phyloP scores from a whole-genome alignment of 2,113 vertebrate genomes.

The Malurus elegans region DNA sequence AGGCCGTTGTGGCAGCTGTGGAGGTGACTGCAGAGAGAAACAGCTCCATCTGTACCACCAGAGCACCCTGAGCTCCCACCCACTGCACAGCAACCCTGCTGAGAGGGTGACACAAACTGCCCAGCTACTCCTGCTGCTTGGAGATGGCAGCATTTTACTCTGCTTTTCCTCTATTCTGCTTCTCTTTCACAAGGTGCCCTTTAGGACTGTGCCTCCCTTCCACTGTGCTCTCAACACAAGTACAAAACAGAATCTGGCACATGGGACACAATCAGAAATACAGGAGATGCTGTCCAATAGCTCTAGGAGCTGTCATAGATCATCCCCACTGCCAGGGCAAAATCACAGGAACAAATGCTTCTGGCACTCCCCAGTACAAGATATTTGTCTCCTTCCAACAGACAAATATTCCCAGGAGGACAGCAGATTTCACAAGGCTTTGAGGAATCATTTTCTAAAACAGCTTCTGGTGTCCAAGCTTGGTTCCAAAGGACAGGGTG shows the following conservation, averaged over 20 bases:
- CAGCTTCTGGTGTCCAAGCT: slow-evolving; percentile 69
- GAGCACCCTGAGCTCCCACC: background rate
- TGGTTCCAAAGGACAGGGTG: slow-evolving; percentile 77
- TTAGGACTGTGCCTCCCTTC: background rate
- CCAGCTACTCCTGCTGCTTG: fast-evolving
- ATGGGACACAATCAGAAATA: background rate
- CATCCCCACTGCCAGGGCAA: background rate
- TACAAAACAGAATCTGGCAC: background rate
- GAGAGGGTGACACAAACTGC: background rate
- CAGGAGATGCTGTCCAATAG: background rate
- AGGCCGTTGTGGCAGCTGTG: slow-evolving; percentile 55
- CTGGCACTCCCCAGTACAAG: background rate
- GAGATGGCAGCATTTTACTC: background rate
- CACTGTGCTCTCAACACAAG: background rate
- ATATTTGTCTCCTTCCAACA: background rate
- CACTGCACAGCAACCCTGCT: background rate
- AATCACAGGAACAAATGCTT: background rate
- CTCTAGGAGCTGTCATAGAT: background rate
- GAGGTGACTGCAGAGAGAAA: background rate
- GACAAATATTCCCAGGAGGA: background rate
- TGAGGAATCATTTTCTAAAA: background rate
- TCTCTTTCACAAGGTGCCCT: no score
- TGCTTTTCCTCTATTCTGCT: background rate
- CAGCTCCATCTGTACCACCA: background rate
- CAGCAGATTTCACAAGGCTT: background rate